A percentile compares a stretch with the other conserved stretches of the same genome.
phyloP scores from a whole-genome alignment of 2,113 vertebrate genomes.

The Mungos mungo region DNA sequence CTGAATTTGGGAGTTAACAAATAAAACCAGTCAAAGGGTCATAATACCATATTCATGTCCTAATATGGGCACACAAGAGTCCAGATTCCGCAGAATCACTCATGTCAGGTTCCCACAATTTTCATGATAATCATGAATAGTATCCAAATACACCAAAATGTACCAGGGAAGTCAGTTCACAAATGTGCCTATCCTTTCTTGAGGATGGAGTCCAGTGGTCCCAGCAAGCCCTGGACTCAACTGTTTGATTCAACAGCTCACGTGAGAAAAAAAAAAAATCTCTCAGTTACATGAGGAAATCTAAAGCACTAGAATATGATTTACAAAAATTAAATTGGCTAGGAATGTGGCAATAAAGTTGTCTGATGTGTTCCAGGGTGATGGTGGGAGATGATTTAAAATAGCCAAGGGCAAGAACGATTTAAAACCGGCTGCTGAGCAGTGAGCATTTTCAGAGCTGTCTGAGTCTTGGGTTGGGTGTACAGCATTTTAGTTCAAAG shows the following conservation, averaged over 20 bases:
- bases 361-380: conserved; percentile 66
- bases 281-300: conserved; percentile 1
- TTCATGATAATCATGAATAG: not conserved
- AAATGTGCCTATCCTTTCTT: not conserved
- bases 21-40: not conserved
- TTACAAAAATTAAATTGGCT: conserved; percentile 80
- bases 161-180: not conserved
- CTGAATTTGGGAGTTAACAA: not conserved
- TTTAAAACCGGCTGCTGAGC: conserved; percentile 46
- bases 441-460: conserved; percentile 50
- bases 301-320: conserved; percentile 62
- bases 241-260: not conserved
- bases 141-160: not conserved
- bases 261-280: not conserved
- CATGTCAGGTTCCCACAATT: not conserved
- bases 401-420: conserved; percentile 56
- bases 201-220: not conserved
- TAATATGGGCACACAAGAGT: not conserved
- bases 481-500: conserved; percentile 58
- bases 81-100: not conserved
- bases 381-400: conserved; percentile 65
- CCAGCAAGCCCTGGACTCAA: too few relatives aligned
- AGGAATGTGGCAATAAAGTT: conserved; percentile 75
- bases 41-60: not conserved
- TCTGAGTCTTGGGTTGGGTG: conserved; percentile 47